Base-by-base conservation (phyloP, 2,113 vertebrate genomes). In the Vanacampus margaritifer region DNA sequence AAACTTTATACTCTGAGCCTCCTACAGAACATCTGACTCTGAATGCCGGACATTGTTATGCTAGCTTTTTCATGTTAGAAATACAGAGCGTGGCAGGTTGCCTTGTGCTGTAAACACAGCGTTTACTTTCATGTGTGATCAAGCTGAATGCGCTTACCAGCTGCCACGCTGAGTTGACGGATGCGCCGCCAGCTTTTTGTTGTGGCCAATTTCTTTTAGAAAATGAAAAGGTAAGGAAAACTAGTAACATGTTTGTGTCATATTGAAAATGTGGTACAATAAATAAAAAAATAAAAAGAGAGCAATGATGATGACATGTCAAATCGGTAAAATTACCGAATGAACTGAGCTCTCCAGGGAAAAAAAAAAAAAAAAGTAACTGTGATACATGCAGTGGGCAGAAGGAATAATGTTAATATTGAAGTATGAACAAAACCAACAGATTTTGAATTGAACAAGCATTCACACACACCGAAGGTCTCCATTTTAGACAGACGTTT, bases 1-100 rank as follows among this genome's bases (percentile, higher is more conserved):
- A n/a, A 51, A 51, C 8, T n/a, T 11, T 23, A 51, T 23, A 73
- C 57, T 79, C 58, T 63, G 3, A 24, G 61, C 76, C 43, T 73
- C 67, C 71, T 56, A 50, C 53, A 5, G 46, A 77, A 71, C 69
- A 78, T 71, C 81, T 70, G 58, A 75, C 60, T 79, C 75, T n/a
- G n/a, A n/a, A 70, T 57, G 51, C 53, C 64, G 35, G 64, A 21
- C 28, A 61, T 72, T 57, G 56, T 71, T 75, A 59, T 69, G 57
- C 39, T 57, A 3, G 12, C 58, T 74, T n/a, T 26, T 57, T 28
- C 32, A 32, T 65, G 32, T 61, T 61, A 19, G 53, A 66, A 68
- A 63, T 61, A 26, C 11, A 37, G 46, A 5, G 28, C 11, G 17
- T 17, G 16, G 26, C 28, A 54, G 24, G 11, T 4, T 66, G 23